Base-by-base conservation (phyloP, 2,888 invertebrate species). In the Agrenia bidenticulata region DNA sequence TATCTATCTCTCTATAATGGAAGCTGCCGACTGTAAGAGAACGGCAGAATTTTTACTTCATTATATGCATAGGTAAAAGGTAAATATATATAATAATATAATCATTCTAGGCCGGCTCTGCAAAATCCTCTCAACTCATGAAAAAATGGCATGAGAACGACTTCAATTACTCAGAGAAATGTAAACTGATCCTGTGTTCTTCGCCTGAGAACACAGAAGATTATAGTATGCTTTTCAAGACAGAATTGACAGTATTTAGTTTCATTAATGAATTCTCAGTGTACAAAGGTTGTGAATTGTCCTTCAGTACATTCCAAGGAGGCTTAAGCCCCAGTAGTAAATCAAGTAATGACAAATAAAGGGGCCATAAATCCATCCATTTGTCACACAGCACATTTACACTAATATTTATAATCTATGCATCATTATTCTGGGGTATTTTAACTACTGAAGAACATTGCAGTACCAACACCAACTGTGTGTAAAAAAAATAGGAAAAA, bases 331-430 rank as follows among this genome's bases (percentile, higher is more conserved):
- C 2, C 4, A 21, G 51, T 51, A 17, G 51, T 51, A 51, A 51
- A 51, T 51, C 51, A 51, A 21, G 55, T 23, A 55, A 41, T 57
- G 57, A 57, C 57, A 57, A 39, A 57, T 57, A 11, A 57, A 39
- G 41, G 51, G 37, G 24, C 23, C 57, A 41, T 57, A 57, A 57
- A 57, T 57, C 57, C 39, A 23, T 57, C 41, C 42, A 57, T 57
- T 57, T 57, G 57, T 57, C 41, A 41, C 41, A 57, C 23, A 32
- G 7, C 39, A 23, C 42, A 57, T 57, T 37, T 57, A 41, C 11
- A 57, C 39, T 15, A 21, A 41, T 41, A 41, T 57, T 57, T 57
- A 57, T 55, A 17, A 15, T 13, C 26, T 9, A 55, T 32, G 24
- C 24, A 7, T 24, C 23, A 23, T 9, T 9, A 53, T 15, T 39